Evolutionary conservation across 2,888 invertebrate genomes (phyloP).

Genomic region (Cheilosia grossa): DNA sequence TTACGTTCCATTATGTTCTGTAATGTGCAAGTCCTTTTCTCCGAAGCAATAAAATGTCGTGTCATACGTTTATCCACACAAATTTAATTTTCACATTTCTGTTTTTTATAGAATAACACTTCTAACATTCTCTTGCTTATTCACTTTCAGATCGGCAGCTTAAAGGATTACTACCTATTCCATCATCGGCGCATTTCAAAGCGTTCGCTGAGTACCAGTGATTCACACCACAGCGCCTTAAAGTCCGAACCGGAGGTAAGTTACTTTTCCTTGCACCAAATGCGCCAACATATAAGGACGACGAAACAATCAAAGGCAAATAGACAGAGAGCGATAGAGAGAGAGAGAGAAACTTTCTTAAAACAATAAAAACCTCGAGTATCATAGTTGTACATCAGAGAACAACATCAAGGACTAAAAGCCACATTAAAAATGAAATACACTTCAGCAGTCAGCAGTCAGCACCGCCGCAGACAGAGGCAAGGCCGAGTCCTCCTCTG

Average conservation of each 20-base stretch:
- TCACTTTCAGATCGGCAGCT: conserved; percentile 91
- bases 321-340: neutral
- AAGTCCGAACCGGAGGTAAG: conserved; percentile 90
- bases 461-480: conserved; percentile 13
- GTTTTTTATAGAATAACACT: neutral
- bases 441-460: conserved; percentile 30
- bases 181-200: conserved; percentile 93
- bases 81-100: conserved; percentile 1
- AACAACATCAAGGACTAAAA: conserved; percentile 51
- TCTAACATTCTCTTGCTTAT: conserved; percentile 1
- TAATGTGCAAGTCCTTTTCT: conserved; percentile 1
- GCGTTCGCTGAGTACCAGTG: conserved; percentile 91
- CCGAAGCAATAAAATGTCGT: neutral
- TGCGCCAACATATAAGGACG: neutral
- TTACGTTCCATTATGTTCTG: neutral
- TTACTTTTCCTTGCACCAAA: conserved; percentile 26
- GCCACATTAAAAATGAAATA: conserved; percentile 66
- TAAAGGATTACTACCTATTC: conserved; percentile 93
- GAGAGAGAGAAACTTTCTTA: conserved; percentile 1
- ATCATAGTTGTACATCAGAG: conserved; percentile 30
- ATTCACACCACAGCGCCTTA: conserved; percentile 90
- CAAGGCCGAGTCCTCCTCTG: neutral
- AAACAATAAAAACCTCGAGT: conserved; percentile 47
- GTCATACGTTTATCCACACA: neutral
- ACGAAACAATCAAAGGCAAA: neutral